Evolutionary conservation across 2,888 invertebrate species (phyloP), one percentile per base, ranked within the genome.

Genomic region (Drosophila tripunctata): DNA sequence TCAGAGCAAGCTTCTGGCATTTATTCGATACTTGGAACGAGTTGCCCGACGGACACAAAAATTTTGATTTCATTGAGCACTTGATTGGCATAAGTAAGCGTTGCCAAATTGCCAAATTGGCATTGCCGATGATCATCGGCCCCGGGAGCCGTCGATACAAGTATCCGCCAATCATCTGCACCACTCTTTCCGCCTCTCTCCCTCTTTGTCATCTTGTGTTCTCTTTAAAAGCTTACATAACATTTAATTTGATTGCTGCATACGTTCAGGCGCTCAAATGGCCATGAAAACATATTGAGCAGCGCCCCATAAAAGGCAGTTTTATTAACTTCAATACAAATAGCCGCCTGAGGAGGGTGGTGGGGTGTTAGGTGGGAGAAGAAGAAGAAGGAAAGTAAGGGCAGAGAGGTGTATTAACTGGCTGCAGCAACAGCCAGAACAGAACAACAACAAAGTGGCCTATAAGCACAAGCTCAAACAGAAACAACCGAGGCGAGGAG

Each of bases 211-310:
- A 15, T 19, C 21, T 14, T 2, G 21, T 15, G 14, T 8, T 3
- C 56, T 61, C 40, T 74, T 83, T 79, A 70, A 86, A 83, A 79
- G 86, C 80, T 58, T 60, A 66, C 84, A 84, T 78, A 78, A 72
- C 81, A 84, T 87, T 81, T 87, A 87, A 87, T 84, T 84, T 87
- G 85, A 81, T 80, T 87, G 85, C 85, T 67, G 81, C 85, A 80
- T 75, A 75, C 79, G 66, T 68, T 65, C 66, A 66, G 78, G 78
- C 81, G 67, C 79, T 77, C 61, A 74, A 83, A 86, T 68, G 67
- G 74, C 83, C 80, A 86, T 81, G 84, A 83, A 81, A 81, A 86
- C 80, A 83, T 81, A 81, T 81, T 86, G 80, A 79, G 80, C 84
- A 63, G 62, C 79, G 71, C 78, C 22, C 84, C 87, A 81, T 81